These are phyloP conservation scores for Emydocephalus ijimae DNA, from an alignment of 2,113 vertebrate species.

Conservation along the genomic window DNA sequence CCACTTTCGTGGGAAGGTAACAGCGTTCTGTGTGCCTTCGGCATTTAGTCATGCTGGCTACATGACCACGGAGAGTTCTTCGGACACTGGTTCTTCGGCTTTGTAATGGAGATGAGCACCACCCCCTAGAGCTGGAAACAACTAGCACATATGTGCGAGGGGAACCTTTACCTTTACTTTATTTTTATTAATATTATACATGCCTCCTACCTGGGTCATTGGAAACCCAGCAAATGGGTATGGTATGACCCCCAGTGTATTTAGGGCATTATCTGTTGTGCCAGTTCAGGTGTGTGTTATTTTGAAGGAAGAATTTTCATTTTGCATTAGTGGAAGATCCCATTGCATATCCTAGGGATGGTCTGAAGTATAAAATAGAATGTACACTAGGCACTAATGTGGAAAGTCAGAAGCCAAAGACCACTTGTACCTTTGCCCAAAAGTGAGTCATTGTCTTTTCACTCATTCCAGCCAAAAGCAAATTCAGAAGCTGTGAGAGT, in stretches of 20 bases:
- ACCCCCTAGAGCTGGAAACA: no score
- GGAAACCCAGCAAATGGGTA: conserved; percentile 23
- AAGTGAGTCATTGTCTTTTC: conserved; percentile 72
- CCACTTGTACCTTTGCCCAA: conserved; percentile 59
- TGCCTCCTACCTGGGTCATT: conserved; percentile 51
- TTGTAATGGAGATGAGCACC: no score
- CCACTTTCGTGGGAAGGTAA: no score
- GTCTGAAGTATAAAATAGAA: conserved; percentile 39
- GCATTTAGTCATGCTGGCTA: no score
- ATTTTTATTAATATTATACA: neutral
- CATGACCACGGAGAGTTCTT: no score
- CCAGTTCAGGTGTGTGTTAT: conserved; percentile 64
- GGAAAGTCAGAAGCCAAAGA: conserved; percentile 56
- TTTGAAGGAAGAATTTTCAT: conserved; percentile 65
- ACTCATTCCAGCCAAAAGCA: conserved; percentile 62
- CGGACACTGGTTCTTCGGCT: no score
- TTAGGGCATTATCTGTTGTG: conserved; percentile 44
- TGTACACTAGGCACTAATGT: conserved; percentile 47
- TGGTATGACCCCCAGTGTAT: conserved; percentile 41
- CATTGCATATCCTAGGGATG: conserved; percentile 60
- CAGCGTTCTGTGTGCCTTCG: no score
- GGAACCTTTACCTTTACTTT: neutral
- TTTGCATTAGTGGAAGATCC: conserved; percentile 62
- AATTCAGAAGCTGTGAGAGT: conserved; percentile 72
- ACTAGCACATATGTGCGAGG: no score